Conservation (phyloP, 2,113 vertebrate genomes). For the Hypanus sabinus region DNA sequence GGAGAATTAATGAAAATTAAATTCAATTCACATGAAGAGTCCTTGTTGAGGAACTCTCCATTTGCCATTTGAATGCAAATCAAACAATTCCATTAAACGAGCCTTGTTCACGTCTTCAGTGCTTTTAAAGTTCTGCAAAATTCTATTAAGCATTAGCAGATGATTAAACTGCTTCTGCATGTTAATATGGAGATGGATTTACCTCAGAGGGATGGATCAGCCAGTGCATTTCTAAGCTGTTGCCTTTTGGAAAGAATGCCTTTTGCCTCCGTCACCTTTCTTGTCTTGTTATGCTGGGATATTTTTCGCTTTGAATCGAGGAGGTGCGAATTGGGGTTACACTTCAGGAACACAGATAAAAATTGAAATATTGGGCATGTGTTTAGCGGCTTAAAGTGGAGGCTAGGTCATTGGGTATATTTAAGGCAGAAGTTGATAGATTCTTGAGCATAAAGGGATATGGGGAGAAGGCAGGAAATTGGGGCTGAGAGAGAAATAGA, state of each 20-base stretch:
- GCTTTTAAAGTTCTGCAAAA: not conserved
- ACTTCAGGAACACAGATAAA: not conserved
- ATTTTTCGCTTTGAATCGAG: not conserved
- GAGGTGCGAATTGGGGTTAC: not conserved
- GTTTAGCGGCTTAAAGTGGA: not conserved
- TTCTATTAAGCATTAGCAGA: not conserved
- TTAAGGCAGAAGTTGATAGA: no score
- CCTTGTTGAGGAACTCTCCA: conserved; percentile 6
- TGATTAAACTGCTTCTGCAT: not conserved
- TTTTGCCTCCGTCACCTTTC: not conserved
- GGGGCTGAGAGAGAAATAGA: no score
- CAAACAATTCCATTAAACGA: conserved; percentile 27
- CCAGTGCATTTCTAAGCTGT: no score
- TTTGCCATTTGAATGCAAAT: conserved; percentile 27
- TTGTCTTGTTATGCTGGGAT: not conserved
- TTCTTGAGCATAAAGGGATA: no score
- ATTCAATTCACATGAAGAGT: conserved; percentile 11
- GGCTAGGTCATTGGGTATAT: no score
- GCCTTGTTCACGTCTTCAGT: not conserved
- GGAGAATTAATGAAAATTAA: conserved; percentile 26
- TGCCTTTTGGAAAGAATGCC: not conserved
- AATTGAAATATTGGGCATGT: not conserved
- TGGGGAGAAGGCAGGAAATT: no score
- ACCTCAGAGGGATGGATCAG: not conserved
- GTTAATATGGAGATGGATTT: not conserved